A percentile compares a stretch with the other conserved stretches of the same genome.
These are phyloP conservation scores for Montipora efflorescens DNA, from an alignment of 64 coral and sea anemone species.

Conservation along the genomic window DNA sequence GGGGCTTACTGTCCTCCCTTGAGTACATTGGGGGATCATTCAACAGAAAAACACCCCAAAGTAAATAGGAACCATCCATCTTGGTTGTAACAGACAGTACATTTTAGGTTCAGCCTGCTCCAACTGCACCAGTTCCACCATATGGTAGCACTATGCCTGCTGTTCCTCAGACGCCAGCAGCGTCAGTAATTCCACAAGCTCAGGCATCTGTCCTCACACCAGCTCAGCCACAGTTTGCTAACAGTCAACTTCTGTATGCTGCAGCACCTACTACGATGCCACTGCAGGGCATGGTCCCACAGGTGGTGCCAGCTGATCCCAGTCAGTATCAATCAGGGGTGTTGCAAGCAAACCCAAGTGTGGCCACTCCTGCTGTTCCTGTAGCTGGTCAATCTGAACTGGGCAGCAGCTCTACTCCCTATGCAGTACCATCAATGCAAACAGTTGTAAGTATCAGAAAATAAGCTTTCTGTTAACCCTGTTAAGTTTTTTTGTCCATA, in stretches of 20 bases:
- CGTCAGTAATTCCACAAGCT: conserved; percentile 33
- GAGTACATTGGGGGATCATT: too few species aligned
- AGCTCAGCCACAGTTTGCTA: conserved; percentile 40
- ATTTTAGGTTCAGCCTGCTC: neutral
- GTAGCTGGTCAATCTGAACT: conserved; percentile 29
- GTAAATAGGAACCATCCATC: too few species aligned
- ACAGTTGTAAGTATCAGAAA: neutral
- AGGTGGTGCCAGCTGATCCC: conserved; percentile 1
- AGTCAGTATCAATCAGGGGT: neutral
- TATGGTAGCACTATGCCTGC: conserved; percentile 6
- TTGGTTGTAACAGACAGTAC: too few species aligned
- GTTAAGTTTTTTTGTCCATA: too few species aligned
- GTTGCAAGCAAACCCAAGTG: neutral
- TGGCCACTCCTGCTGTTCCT: neutral
- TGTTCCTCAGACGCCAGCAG: neutral
- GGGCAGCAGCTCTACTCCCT: conserved; percentile 3
- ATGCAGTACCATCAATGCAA: neutral
- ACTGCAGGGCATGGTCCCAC: conserved; percentile 3
- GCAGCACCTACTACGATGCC: neutral
- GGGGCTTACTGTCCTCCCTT: too few species aligned
- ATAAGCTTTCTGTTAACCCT: too few species aligned
- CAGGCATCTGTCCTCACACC: conserved; percentile 33
- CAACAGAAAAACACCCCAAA: too few species aligned
- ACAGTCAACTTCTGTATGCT: conserved; percentile 19
- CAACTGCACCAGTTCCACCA: neutral